Base-by-base conservation (phyloP, 1,140 invertebrate species). In the Drosophila nebulosa region DNA sequence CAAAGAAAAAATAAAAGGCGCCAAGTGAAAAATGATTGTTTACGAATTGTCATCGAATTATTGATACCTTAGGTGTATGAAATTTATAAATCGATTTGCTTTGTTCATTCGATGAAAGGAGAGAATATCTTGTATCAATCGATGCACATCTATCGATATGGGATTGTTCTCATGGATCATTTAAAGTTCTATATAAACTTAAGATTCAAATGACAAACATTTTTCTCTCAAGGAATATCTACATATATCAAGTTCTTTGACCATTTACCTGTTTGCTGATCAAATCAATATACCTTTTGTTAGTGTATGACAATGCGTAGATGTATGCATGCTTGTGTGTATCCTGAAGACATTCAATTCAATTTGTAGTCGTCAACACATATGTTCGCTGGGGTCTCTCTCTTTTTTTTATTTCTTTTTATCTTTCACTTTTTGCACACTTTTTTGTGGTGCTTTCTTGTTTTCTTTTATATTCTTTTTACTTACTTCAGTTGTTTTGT, bases 351-450 rank as follows among this genome's bases (percentile, higher is more conserved):
- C 67, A 56, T 52, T 50, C 36, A 39, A 50, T 50, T 46, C 6
- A 26, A 39, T 4, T 36, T 58, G 32, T 35, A 35, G 53, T 69
- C 50, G 27, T 60, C 21, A 12, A 51, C 58, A 27, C 22, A 53
- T 46, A 10, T 18, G 39, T 71, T 70, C 57, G 16, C 53, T 18
- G 63, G n/a, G 46, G 46, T 55, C 18, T 39, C 56, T 39, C 53
- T 62, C 53, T 60, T 74, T 67, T 50, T 65, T 3, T 39, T 24
- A 21, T 58, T 56, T 51, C n/a, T 21, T 58, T 35, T 56, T 62
- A 50, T 55, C 24, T 66, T 65, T 50, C 39, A 62, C 24, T 75
- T 78, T 66, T 66, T 76, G 66, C 66, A 56, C 60, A 64, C 36
- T 70, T 58, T 58, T 64, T 64, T 70, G 12, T 71, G 21, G 57